Evolutionary conservation across 2,888 invertebrate genomes (phyloP).

Genomic region (Microctonus hyperodae): DNA sequence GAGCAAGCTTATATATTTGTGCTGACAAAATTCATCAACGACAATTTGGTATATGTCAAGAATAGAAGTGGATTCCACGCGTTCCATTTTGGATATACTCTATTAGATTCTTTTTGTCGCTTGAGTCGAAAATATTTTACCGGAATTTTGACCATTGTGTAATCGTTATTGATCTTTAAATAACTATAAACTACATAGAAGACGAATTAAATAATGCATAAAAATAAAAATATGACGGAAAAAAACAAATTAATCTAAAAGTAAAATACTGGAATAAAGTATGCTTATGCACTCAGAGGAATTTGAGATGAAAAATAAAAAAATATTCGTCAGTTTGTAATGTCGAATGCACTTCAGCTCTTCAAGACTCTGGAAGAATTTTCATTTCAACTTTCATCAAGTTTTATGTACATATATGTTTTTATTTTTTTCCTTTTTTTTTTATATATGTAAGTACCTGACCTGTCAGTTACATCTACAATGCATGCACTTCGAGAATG

Average conservation of each 20-base stretch:
- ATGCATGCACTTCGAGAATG: neutral
- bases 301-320: no score
- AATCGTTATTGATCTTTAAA: neutral
- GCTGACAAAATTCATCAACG: conserved; percentile 16
- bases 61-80: conserved; percentile 4
- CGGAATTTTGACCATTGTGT: neutral
- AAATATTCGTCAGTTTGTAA: no score
- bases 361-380: conserved; percentile 11
- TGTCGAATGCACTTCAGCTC: no score
- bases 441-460: neutral
- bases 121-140: neutral
- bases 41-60: conserved; percentile 13
- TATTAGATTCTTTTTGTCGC: neutral
- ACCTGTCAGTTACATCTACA: conserved; percentile 15
- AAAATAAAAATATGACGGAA: no score
- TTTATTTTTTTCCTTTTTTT: neutral
- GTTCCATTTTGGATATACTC: neutral
- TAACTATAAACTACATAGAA: neutral
- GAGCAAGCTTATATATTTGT: conserved; percentile 10
- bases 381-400: conserved; percentile 18
- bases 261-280: no score
- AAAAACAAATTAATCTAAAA: no score
- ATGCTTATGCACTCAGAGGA: no score
- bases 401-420: neutral
- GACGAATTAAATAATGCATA: no score